Conservation (phyloP, 2,888 invertebrate genomes). For the Sminthurinus aureus region DNA sequence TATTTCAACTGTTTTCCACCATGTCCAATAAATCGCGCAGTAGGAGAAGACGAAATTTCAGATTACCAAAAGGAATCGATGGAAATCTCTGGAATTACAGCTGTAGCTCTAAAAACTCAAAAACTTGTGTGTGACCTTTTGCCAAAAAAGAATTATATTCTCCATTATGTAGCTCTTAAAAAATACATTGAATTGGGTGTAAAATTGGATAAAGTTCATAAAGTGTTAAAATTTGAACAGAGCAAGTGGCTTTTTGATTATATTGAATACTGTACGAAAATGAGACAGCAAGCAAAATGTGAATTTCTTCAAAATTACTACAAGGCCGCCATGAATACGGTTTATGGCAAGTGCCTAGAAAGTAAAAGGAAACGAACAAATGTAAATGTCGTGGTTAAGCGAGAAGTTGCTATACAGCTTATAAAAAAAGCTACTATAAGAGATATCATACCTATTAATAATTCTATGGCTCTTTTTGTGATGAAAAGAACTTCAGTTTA, state of each 20-base stretch:
- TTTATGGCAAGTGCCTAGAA: slow-evolving; percentile 61
- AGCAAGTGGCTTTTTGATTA: slow-evolving; percentile 58
- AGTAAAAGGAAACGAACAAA: background rate
- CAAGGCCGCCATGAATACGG: slow-evolving; percentile 61
- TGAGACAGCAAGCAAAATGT: slow-evolving; percentile 56
- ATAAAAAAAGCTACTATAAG: slow-evolving; percentile 20
- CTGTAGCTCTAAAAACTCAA: slow-evolving; percentile 18
- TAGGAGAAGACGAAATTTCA: slow-evolving; percentile 23
- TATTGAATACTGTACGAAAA: slow-evolving; percentile 58
- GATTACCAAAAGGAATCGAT: background rate
- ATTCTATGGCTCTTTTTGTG: slow-evolving; percentile 55
- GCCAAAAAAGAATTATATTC: slow-evolving; percentile 56
- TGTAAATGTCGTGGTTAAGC: background rate
- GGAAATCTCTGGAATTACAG: background rate
- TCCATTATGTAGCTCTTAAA: slow-evolving; percentile 57
- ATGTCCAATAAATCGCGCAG: slow-evolving; percentile 38
- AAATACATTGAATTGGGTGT: slow-evolving; percentile 54
- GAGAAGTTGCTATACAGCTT: background rate
- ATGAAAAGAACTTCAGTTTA: slow-evolving; percentile 36
- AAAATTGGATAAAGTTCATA: slow-evolving; percentile 57
- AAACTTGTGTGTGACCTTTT: slow-evolving; percentile 57
- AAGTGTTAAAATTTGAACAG: slow-evolving; percentile 56
- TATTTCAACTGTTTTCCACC: slow-evolving; percentile 61
- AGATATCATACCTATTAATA: slow-evolving; percentile 48
- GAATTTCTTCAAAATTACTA: slow-evolving; percentile 61